Base-by-base conservation (phyloP, 1,140 invertebrate genomes). In the Camponotus pennsylvanicus region DNA sequence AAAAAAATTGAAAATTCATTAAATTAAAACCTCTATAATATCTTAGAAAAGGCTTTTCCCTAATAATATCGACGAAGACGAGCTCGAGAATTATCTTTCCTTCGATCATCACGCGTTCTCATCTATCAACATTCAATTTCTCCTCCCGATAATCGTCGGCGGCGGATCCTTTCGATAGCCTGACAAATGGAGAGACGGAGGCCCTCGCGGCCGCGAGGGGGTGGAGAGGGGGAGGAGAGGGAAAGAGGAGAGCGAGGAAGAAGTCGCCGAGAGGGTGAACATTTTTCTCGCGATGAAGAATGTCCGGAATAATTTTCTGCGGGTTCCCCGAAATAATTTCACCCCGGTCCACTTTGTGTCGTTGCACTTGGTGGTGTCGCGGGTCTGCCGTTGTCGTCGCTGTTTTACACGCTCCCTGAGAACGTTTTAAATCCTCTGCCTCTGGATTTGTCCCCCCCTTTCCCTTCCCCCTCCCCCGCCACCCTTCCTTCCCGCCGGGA, bases 371-470 rank as follows among this genome's bases (percentile, higher is more conserved):
- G 27, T 27, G 27, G 27, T 57, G 87, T 55, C 75, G 57, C 73
- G 15, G 59, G 52, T 45, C 57, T 61, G 67, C 64, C 85, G 87
- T 87, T 57, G 80, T 87, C 75, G 69, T 76, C 59, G 21, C 61
- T 88, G 88, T 90, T 91, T 90, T 85, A 90, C 87, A 87, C 63
- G 90, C 75, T 87, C 67, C 21, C 73, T 69, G 77, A 78, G 86
- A 84, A 85, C 84, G 75, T 88, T 91, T 91, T 87, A 90, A 91
- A 91, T 85, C 87, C 89, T 27, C 27, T 67, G 75, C 77, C 77
- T 87, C 87, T 87, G 75, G 83, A 88, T 90, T 88, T 75, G 76
- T 76, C 61, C 55, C 49, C 32, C 73, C 52, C 75, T 76, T 42
- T 71, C 73, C 67, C 27, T 59, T 15, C 11, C 59, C 11, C 27